These are phyloP conservation scores for Parauchenoglanis ngamensis DNA, from an alignment of 2,797 vertebrate genomes.

Conservation along the genomic window DNA sequence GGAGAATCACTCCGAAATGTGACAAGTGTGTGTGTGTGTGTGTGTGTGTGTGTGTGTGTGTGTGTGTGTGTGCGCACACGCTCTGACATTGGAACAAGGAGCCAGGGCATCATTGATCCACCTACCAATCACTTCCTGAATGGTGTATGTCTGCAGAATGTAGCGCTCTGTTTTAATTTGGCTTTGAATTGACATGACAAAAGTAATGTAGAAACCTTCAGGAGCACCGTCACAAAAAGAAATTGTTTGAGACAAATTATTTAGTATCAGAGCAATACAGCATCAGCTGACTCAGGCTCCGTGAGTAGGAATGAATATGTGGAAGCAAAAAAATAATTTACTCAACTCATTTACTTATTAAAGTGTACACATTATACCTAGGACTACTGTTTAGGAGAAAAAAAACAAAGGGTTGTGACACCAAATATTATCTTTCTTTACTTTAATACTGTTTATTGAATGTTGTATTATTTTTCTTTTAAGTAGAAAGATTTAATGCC, in stretches of 20 bases:
- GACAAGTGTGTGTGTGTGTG: conserved; percentile 9
- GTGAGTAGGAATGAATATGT: not conserved
- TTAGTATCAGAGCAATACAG: not conserved
- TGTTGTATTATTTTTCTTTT: no score
- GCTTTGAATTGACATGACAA: not conserved
- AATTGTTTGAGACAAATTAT: not conserved
- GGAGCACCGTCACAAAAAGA: not conserved
- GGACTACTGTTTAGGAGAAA: no score
- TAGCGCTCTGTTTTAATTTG: not conserved
- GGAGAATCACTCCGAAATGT: conserved; percentile 27
- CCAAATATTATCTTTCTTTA: no score
- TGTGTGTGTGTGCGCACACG: not conserved
- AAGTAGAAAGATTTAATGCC: no score
- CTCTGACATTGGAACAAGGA: conserved; percentile 1
- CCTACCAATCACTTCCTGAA: not conserved
- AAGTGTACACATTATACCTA: no score
- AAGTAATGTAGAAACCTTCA: not conserved
- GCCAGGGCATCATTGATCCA: conserved; percentile 26
- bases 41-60: not conserved
- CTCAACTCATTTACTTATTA: no score
- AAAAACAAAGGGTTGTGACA: no score
- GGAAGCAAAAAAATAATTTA: not conserved
- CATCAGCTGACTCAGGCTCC: not conserved
- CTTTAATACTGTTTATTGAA: no score
- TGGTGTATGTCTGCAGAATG: not conserved